These are phyloP conservation scores for Eupithecia inturbata DNA, from an alignment of 2,888 invertebrate genomes.

Conservation along the genomic window DNA sequence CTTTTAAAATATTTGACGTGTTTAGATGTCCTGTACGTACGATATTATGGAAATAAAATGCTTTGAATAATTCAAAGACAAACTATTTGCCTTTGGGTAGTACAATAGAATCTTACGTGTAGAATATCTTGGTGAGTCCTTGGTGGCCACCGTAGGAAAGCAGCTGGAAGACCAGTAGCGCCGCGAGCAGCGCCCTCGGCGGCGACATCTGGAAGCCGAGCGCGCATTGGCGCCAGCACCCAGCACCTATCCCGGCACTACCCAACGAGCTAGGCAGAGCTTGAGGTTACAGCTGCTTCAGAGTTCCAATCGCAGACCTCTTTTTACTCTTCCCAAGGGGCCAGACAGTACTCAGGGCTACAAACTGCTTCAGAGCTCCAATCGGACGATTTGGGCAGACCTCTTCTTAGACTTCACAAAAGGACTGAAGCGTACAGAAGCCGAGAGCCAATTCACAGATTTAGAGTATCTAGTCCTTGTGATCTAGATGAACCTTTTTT, in stretches of 20 bases:
- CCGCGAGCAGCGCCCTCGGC: slow-evolving; percentile 81
- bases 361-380: not conserved
- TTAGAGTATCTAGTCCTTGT: not conserved
- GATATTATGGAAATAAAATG: too few species aligned
- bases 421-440: not conserved
- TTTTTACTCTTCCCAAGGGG: not conserved
- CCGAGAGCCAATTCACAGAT: not conserved
- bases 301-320: not conserved
- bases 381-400: slow-evolving; percentile 1
- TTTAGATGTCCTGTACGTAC: not conserved
- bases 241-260: slow-evolving; percentile 72
- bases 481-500: not conserved
- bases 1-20: not conserved
- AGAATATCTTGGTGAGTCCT: slow-evolving; percentile 82
- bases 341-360: not conserved
- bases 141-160: slow-evolving; percentile 82
- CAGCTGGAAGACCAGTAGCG: slow-evolving; percentile 77
- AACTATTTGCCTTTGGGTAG: too few species aligned
- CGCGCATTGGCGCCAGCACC: slow-evolving; percentile 77
- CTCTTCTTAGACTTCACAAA: not conserved
- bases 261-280: slow-evolving; percentile 42
- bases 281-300: not conserved
- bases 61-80: too few species aligned
- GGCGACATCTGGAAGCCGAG: slow-evolving; percentile 79
- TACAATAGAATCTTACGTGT: slow-evolving; percentile 67